Conservation (phyloP, 2,113 vertebrate species). For the Pyxicephalus adspersus region DNA sequence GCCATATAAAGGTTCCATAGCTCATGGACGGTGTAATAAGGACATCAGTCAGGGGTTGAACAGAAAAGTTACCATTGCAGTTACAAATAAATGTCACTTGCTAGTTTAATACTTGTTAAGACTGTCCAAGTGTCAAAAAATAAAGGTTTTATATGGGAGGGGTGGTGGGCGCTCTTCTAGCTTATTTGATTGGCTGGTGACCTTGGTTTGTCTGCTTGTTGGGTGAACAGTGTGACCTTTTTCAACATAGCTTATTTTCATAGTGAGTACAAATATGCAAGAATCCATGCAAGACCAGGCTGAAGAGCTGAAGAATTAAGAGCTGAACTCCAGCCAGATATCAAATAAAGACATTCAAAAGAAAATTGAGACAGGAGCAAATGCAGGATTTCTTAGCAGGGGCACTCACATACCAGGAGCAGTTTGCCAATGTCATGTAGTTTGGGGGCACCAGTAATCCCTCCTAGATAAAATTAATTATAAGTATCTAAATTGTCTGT, state of each 20-base stretch:
- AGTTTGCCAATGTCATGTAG: too few species aligned
- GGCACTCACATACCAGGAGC: too few species aligned
- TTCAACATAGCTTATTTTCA: neutral
- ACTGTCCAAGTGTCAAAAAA: neutral
- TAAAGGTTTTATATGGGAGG: constrained; percentile 10
- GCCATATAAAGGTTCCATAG: constrained; percentile 19
- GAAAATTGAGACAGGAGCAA: too few species aligned
- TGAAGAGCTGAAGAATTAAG: too few species aligned
- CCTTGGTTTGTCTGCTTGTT: constrained; percentile 25
- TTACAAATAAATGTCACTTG: constrained; percentile 16
- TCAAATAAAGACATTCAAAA: too few species aligned
- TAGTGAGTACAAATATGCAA: too few species aligned
- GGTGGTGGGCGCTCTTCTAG: neutral
- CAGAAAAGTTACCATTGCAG: constrained; percentile 28
- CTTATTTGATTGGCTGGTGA: constrained; percentile 22
- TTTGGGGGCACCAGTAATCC: too few species aligned
- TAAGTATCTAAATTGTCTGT: too few species aligned
- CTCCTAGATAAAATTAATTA: too few species aligned
- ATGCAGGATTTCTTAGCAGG: too few species aligned
- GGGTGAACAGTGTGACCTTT: neutral
- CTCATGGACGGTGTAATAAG: constrained; percentile 28
- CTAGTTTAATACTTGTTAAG: constrained; percentile 28
- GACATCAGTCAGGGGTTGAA: constrained; percentile 25
- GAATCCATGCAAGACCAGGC: too few species aligned
- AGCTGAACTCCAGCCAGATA: too few species aligned